phyloP scores from a whole-genome alignment of 1,140 invertebrate species.

The Cardiocondyla obscurior region DNA sequence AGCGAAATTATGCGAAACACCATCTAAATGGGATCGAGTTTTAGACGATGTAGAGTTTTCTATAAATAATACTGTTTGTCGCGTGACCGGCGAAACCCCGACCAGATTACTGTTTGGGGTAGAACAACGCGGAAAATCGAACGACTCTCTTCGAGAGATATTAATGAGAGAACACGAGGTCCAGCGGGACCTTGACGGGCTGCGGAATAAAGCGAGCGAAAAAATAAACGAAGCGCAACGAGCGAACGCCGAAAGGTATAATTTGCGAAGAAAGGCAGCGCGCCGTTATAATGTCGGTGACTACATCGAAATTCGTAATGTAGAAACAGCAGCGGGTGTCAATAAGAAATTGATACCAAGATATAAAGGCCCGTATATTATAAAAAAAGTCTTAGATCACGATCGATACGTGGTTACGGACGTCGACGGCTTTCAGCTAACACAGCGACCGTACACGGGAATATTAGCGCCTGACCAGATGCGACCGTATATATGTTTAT shows the following conservation, averaged over 20 bases:
- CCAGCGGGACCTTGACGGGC: too few relatives aligned
- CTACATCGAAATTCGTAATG: background rate
- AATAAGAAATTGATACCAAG: slow-evolving; percentile 3
- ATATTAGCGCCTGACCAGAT: background rate
- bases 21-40: too few relatives aligned
- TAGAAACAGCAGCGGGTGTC: background rate
- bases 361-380: background rate
- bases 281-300: background rate
- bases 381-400: background rate
- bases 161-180: too few relatives aligned
- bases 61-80: too few relatives aligned
- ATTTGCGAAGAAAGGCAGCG: background rate
- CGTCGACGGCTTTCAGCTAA: background rate
- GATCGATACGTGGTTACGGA: background rate
- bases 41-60: too few relatives aligned
- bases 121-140: too few relatives aligned
- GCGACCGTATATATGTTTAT: background rate
- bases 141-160: too few relatives aligned
- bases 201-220: too few relatives aligned
- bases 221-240: too few relatives aligned
- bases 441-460: background rate
- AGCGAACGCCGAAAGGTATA: background rate
- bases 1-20: too few relatives aligned
- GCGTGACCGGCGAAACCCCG: too few relatives aligned
- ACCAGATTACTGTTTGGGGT: too few relatives aligned